These are phyloP conservation scores for Herpailurus yagouaroundi DNA, from an alignment of 2,113 vertebrate species.

Conservation along the genomic window DNA sequence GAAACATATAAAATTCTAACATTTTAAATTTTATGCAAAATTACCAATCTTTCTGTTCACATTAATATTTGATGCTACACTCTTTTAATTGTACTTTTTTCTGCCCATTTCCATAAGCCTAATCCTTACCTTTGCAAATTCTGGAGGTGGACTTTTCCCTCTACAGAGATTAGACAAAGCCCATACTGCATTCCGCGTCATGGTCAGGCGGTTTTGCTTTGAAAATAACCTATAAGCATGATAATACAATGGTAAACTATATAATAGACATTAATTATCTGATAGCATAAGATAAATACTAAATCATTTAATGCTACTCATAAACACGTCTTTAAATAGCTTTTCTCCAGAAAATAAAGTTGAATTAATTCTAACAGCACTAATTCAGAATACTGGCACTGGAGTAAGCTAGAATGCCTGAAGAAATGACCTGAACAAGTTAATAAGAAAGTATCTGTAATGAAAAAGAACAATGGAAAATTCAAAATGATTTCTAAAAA, in stretches of 20 bases:
- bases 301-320: neutral
- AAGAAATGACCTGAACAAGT: conserved; percentile 33
- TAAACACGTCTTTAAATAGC: neutral
- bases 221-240: conserved; percentile 91
- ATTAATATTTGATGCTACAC: neutral
- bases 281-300: neutral
- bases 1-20: conserved; percentile 15
- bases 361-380: conserved; percentile 36
- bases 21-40: conserved; percentile 38
- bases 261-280: conserved; percentile 11
- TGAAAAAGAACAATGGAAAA: conserved; percentile 16
- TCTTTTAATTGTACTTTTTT: neutral
- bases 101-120: neutral
- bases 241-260: conserved; percentile 40
- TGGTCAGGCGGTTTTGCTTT: conserved; percentile 97
- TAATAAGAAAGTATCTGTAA: conserved; percentile 29
- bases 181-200: conserved; percentile 99
- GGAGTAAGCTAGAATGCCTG: neutral
- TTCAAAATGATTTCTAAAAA: conserved; percentile 49
- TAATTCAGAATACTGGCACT: conserved; percentile 41
- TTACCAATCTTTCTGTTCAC: neutral
- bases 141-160: conserved; percentile 98
- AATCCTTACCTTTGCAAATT: conserved; percentile 93
- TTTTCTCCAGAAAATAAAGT: conserved; percentile 13
- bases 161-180: conserved; percentile 98